Conservation (phyloP, 2,888 invertebrate species). For the Napeogenes sylphis region DNA sequence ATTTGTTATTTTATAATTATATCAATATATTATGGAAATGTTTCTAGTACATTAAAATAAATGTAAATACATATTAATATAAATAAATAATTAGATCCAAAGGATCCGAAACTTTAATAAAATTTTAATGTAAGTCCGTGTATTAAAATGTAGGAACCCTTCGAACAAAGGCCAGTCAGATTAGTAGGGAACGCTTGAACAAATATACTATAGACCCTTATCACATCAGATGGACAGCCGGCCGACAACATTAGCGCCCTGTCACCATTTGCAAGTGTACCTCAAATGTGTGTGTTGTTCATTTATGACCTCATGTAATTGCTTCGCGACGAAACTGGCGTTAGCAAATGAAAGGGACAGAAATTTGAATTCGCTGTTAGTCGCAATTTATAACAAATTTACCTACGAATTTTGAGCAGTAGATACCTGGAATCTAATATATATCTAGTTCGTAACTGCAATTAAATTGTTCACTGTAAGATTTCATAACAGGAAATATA, state of each 20-base stretch:
- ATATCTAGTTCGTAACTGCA: too few species aligned
- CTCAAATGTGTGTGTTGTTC: constrained; percentile 27
- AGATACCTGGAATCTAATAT: too few species aligned
- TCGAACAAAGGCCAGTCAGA: constrained; percentile 36
- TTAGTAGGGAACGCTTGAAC: constrained; percentile 42
- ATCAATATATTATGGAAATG: too few species aligned
- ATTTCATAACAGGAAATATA: too few species aligned
- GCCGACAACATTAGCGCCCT: constrained; percentile 52
- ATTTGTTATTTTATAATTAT: too few species aligned
- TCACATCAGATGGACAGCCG: constrained; percentile 47
- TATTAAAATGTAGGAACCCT: constrained; percentile 26
- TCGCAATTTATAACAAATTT: constrained; percentile 1
- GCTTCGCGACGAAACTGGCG: constrained; percentile 21
- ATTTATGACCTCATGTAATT: constrained; percentile 30
- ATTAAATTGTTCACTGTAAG: too few species aligned
- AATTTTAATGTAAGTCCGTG: constrained; percentile 1
- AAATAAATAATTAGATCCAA: neutral
- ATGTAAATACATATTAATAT: neutral
- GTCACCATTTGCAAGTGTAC: constrained; percentile 48
- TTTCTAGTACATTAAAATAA: too few species aligned
- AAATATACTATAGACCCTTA: constrained; percentile 54
- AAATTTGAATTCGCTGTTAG: constrained; percentile 13
- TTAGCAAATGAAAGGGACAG: constrained; percentile 24
- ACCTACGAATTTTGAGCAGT: neutral
- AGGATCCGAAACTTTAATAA: neutral